These are phyloP conservation scores for Trichosurus vulpecula DNA, from an alignment of 2,797 vertebrate species.

Conservation along the genomic window DNA sequence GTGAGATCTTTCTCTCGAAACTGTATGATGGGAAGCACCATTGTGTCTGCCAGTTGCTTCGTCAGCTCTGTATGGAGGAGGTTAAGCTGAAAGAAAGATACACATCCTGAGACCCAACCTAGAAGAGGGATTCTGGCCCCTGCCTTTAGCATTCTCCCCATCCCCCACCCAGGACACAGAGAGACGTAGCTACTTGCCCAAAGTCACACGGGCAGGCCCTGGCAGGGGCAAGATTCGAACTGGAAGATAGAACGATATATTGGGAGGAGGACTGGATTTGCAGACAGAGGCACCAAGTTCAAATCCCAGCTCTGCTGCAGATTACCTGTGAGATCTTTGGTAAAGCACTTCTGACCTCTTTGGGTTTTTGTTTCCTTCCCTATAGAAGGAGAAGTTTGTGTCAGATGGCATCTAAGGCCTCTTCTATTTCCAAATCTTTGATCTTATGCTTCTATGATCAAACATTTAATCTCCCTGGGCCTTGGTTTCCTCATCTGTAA, in stretches of 20 bases:
- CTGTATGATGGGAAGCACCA: conserved; percentile 97
- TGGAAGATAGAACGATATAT: not conserved
- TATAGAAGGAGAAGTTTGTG: not conserved
- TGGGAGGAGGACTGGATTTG: not conserved
- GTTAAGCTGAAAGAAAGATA: conserved; percentile 90
- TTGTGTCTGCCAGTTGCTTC: conserved; percentile 95
- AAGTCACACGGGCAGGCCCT: too few species aligned
- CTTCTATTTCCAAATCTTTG: not conserved
- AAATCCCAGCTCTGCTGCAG: not conserved
- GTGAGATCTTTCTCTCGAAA: conserved; percentile 99
- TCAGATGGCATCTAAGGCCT: not conserved
- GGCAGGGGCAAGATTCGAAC: not conserved
- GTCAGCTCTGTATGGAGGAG: conserved; percentile 93
- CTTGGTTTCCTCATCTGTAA: not conserved
- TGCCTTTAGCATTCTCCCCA: not conserved
- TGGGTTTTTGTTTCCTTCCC: not conserved
- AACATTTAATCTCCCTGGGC: not conserved
- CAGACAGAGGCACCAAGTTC: not conserved
- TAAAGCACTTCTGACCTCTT: not conserved
- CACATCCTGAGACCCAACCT: not conserved
- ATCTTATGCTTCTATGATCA: not conserved
- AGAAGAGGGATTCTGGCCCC: not conserved
- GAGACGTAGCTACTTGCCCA: not conserved
- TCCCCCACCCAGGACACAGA: not conserved
- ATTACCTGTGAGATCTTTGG: not conserved